phyloP scores from a whole-genome alignment of 2,113 vertebrate species.

The Haliaeetus leucogaster region DNA sequence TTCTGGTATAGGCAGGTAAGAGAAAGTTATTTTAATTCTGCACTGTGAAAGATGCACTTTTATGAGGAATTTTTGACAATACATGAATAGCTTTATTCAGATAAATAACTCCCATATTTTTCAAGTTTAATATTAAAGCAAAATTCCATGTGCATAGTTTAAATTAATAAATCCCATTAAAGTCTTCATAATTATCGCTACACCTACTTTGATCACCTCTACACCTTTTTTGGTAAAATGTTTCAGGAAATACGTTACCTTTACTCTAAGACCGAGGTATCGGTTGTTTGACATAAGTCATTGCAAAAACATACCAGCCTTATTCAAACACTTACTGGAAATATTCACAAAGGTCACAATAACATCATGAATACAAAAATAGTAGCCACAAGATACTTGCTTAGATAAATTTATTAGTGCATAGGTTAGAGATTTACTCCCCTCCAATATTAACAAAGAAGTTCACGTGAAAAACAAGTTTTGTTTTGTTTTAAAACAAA shows the following conservation, averaged over 20 bases:
- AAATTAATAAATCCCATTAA: neutral
- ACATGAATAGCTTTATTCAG: neutral
- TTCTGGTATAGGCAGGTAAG: neutral
- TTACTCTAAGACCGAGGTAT: neutral
- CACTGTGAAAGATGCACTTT: neutral
- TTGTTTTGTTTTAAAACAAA: conserved; percentile 13
- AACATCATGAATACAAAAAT: neutral
- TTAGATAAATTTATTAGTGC: conserved; percentile 63
- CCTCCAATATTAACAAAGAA: neutral
- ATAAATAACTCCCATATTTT: neutral
- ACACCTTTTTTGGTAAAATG: neutral
- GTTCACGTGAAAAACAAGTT: neutral
- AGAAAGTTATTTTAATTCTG: neutral
- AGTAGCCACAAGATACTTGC: neutral
- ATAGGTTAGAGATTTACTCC: conserved; percentile 35
- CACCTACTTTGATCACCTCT: neutral
- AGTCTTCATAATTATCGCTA: neutral
- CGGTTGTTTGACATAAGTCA: fast-evolving
- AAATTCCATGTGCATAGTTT: neutral
- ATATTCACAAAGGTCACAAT: neutral
- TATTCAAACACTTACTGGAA: neutral
- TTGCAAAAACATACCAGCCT: neutral
- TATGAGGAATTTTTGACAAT: neutral
- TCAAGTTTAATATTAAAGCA: neutral
- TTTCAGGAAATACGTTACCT: neutral